These are phyloP conservation scores for Drosophila serrata DNA, from an alignment of 1,140 invertebrate genomes.

Conservation along the genomic window DNA sequence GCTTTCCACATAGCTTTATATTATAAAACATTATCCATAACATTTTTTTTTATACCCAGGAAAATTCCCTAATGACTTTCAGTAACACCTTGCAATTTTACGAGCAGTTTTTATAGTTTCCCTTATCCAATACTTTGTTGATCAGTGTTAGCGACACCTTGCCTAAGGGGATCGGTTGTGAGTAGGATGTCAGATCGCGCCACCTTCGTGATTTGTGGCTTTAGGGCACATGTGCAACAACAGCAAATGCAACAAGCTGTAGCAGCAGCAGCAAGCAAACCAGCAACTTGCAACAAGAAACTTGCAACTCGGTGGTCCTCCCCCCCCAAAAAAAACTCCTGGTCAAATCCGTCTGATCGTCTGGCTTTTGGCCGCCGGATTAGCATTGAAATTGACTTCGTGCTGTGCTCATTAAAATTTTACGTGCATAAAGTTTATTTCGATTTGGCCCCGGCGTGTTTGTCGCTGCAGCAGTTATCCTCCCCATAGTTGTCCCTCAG, in stretches of 20 bases:
- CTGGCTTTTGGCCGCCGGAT: slow-evolving; percentile 75
- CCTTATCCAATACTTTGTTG: neutral
- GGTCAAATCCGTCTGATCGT: slow-evolving; percentile 53
- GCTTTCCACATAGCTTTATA: neutral
- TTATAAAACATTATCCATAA: neutral
- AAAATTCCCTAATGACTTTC: neutral
- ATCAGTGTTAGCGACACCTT: slow-evolving; percentile 64
- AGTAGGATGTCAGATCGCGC: slow-evolving; percentile 76
- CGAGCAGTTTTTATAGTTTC: neutral
- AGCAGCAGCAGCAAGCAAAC: slow-evolving; percentile 12
- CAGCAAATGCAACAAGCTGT: slow-evolving; percentile 27
- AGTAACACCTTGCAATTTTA: neutral
- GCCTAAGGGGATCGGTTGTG: slow-evolving; percentile 58
- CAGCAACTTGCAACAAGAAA: slow-evolving; percentile 7
- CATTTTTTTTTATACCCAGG: too few species aligned
- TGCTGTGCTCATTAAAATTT: slow-evolving; percentile 84
- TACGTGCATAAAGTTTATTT: slow-evolving; percentile 83
- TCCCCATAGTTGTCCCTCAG: slow-evolving; percentile 25
- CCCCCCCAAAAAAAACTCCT: too few species aligned
- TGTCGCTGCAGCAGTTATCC: slow-evolving; percentile 39
- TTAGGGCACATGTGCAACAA: slow-evolving; percentile 70
- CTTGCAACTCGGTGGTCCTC: slow-evolving; percentile 57
- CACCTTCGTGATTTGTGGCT: slow-evolving; percentile 82
- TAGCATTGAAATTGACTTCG: slow-evolving; percentile 84
- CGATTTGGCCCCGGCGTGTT: slow-evolving; percentile 62